Evolutionary conservation across 2,888 invertebrate species (phyloP), one percentile per base, ranked within the genome.

Genomic region (Agonopterix alstromeriana): DNA sequence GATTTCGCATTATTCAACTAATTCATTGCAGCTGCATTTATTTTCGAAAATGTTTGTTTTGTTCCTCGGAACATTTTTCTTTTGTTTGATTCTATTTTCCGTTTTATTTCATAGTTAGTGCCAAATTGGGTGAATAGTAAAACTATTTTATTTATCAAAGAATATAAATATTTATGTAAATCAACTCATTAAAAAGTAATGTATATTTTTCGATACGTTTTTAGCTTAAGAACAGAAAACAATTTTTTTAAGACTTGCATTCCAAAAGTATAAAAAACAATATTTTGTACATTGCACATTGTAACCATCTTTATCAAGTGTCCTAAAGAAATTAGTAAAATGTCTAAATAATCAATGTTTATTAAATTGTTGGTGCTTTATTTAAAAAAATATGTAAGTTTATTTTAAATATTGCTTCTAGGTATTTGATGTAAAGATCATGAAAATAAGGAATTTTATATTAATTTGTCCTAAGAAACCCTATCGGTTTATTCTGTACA

Each of bases 81-180:
- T 36, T 10, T 48, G 38, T 36, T 36, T 8, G 36, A 10, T 36
- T 36, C n/a, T 36, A 36, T n/a, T 17, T 17, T 27, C 27, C 14
- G 12, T 49, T 43, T 40, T 38, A 14, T 56, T 63, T 59, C 56
- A 54, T 63, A 63, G 56, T 53, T 63, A 64, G 71, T 74, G 74
- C 71, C 73, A 74, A 76, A 73, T 62, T 65, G 45, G 14, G 43
- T 47, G 44, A 38, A 3, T n/a, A 43, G 45, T 42, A 45, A 41
- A 38, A n/a, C 38, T 38, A 38, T 38, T n/a, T 38, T n/a, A 10
- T 38, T n/a, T 38, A 38, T 38, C 27, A 38, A 38, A 38, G 3
- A 38, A 38, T 38, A 38, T n/a, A 3, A 38, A 38, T 38, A 38
- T n/a, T 38, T 36, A 11, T 10, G 14, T 7, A 43, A 17, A 48